Evolutionary conservation across 2,113 vertebrate species (phyloP).

Genomic region (Thomomys bottae): DNA sequence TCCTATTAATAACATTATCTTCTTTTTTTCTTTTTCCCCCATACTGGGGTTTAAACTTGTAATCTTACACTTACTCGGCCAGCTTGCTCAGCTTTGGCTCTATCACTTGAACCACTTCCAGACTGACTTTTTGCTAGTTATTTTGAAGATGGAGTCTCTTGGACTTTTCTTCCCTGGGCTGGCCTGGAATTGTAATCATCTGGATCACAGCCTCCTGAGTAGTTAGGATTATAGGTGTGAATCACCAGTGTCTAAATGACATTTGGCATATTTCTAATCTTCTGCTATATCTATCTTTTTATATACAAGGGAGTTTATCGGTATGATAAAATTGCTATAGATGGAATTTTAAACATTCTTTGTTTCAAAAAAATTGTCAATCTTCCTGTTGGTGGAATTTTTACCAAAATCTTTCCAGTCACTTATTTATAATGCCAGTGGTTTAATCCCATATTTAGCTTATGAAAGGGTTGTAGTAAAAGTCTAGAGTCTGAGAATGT

Average conservation of each 20-base stretch:
- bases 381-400: neutral
- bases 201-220: no score
- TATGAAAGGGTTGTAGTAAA: neutral
- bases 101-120: no score
- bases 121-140: no score
- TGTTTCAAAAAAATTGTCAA: conserved; percentile 17
- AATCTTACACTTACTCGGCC: no score
- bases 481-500: no score
- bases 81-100: no score
- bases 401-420: neutral
- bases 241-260: neutral
- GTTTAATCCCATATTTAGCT: neutral
- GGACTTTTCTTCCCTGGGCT: no score
- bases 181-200: no score
- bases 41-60: no score
- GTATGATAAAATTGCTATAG: conserved; percentile 25
- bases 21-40: no score
- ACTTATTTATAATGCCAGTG: neutral
- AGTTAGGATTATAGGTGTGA: no score
- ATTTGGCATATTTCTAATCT: neutral
- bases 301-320: neutral
- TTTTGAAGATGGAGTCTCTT: no score
- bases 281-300: neutral
- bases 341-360: conserved; percentile 4
- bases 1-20: neutral